phyloP scores from a whole-genome alignment of 92 coral and sea anemone species.

The Porites lobata region DNA sequence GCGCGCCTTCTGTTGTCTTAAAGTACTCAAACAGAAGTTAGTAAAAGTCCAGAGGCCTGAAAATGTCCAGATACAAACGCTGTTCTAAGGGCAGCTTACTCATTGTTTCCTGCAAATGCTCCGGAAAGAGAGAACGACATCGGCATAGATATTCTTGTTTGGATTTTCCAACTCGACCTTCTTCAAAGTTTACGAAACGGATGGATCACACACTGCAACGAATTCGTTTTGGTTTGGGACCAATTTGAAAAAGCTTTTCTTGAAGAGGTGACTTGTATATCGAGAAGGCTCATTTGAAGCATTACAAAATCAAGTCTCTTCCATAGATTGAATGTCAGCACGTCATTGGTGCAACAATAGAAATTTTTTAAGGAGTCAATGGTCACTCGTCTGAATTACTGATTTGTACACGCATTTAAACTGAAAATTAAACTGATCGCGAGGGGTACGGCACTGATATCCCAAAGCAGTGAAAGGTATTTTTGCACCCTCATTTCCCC shows the following conservation, averaged over 20 bases:
- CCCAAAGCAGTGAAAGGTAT: neutral
- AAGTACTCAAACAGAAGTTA: conserved; percentile 1
- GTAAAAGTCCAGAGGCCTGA: neutral
- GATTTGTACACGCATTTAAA: neutral
- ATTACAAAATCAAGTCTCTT: too few relatives aligned
- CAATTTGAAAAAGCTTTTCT: too few relatives aligned
- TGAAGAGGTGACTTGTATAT: too few relatives aligned
- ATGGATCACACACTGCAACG: too few relatives aligned
- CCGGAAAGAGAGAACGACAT: neutral
- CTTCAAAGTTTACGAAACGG: too few relatives aligned
- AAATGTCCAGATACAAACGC: neutral
- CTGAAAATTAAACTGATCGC: neutral
- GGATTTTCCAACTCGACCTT: neutral
- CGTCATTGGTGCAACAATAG: too few relatives aligned
- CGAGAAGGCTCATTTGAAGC: too few relatives aligned
- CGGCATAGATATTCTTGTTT: neutral
- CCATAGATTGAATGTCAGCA: too few relatives aligned
- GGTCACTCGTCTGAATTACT: neutral
- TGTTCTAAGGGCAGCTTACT: neutral
- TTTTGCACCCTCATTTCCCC: neutral
- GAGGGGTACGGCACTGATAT: too few relatives aligned
- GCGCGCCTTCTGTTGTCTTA: neutral
- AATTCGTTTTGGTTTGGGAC: too few relatives aligned
- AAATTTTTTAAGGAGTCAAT: neutral
- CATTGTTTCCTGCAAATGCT: neutral